A percentile compares a stretch with the other conserved stretches of the same genome.
These are phyloP conservation scores for Malaclemys terrapin DNA, from an alignment of 2,113 vertebrate genomes.

Conservation along the genomic window DNA sequence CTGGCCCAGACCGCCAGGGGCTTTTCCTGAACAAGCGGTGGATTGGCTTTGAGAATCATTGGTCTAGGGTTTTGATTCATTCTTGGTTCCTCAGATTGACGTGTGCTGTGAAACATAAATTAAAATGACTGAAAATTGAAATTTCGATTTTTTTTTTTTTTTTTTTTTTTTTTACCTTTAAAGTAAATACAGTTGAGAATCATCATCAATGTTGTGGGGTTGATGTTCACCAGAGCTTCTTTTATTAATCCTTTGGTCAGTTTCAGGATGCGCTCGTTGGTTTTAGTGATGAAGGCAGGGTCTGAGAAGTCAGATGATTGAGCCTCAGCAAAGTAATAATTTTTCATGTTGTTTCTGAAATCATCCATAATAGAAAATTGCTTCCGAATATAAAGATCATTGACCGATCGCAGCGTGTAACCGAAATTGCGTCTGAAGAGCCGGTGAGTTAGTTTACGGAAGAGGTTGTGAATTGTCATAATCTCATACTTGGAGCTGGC, in stretches of 20 bases:
- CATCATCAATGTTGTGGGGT: slow-evolving; percentile 91
- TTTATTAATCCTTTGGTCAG: slow-evolving; percentile 94
- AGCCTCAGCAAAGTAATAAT: slow-evolving; percentile 92
- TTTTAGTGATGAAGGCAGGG: slow-evolving; percentile 85
- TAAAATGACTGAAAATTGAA: background rate
- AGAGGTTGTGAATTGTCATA: slow-evolving; percentile 93
- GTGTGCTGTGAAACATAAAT: background rate
- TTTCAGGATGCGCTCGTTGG: slow-evolving; percentile 90
- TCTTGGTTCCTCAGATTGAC: background rate
- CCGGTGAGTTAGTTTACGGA: slow-evolving; percentile 93
- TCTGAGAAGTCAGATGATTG: slow-evolving; percentile 91
- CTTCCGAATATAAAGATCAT: slow-evolving; percentile 89
- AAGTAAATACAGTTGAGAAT: slow-evolving; percentile 98
- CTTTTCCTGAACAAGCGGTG: no score
- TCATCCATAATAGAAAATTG: slow-evolving; percentile 80
- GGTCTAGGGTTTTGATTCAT: background rate
- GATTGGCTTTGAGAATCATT: no score
- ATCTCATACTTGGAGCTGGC: slow-evolving; percentile 92
- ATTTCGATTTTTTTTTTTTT: background rate
- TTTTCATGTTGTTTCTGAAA: slow-evolving; percentile 86
- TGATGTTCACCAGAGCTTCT: slow-evolving; percentile 88
- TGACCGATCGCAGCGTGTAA: slow-evolving; percentile 91
- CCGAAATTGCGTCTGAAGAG: slow-evolving; percentile 97
- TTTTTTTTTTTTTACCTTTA: slow-evolving; percentile 86
- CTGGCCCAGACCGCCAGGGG: no score